phyloP scores from a whole-genome alignment of 1,140 invertebrate genomes.

The Sitobion miscanthi region DNA sequence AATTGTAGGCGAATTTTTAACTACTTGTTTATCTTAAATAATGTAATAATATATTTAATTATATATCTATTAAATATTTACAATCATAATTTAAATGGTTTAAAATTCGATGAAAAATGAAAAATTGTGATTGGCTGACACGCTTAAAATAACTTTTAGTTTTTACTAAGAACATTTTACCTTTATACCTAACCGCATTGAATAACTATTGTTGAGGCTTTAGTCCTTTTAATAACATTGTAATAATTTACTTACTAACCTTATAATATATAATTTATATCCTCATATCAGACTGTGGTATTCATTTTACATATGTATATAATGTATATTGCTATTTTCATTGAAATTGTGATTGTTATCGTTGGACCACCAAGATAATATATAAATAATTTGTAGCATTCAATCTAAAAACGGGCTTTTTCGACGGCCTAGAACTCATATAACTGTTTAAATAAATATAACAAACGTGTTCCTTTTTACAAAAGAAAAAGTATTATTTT shows the following conservation, averaged over 20 bases:
- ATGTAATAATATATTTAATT: background rate
- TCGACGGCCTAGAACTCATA: background rate
- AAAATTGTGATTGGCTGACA: background rate
- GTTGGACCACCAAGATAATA: background rate
- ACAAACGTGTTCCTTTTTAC: conserved; percentile 27
- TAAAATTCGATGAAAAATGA: background rate
- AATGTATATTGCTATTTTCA: background rate
- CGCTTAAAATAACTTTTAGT: too few species aligned
- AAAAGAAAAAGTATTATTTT: conserved; percentile 3
- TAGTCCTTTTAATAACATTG: background rate
- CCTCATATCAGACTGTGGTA: background rate
- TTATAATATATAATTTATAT: background rate
- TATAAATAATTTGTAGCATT: conserved; percentile 1
- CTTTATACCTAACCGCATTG: background rate
- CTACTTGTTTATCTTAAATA: background rate
- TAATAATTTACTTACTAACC: background rate
- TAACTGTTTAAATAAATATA: conserved; percentile 35
- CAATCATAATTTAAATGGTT: background rate
- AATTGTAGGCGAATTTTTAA: background rate
- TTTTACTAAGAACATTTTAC: background rate
- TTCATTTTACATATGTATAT: background rate
- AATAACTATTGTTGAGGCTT: background rate
- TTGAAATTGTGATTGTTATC: background rate
- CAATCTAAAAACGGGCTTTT: background rate
- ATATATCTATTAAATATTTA: background rate